A percentile compares a stretch with the other conserved stretches of the same genome.
These are phyloP conservation scores for Tenualosa thibaudeaui DNA, from an alignment of 2,797 vertebrate species.

Conservation along the genomic window DNA sequence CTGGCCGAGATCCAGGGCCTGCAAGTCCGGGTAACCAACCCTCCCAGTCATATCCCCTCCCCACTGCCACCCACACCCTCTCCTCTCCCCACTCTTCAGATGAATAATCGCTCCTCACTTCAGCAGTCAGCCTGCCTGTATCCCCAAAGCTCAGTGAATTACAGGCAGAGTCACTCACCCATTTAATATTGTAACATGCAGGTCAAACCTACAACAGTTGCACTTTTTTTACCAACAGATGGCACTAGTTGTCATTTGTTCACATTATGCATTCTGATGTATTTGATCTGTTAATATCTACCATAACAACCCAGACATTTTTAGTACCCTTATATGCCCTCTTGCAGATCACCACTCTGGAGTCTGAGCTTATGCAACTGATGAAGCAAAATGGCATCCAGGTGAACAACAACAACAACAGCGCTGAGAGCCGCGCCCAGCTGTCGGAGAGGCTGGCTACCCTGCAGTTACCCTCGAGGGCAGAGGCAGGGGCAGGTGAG, in stretches of 20 bases:
- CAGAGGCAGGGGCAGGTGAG: conserved; percentile 30
- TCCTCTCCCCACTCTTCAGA: not conserved
- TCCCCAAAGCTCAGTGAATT: conserved; percentile 6
- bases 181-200: not conserved
- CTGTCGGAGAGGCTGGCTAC: conserved; percentile 41
- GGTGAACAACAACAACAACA: conserved; percentile 97
- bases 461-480: conserved; percentile 55
- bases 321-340: not conserved
- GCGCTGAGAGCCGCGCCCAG: conserved; percentile 73
- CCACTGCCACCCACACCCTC: not conserved
- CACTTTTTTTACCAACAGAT: not conserved
- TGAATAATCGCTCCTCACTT: not conserved
- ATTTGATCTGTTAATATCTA: not conserved
- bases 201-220: not conserved
- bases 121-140: not conserved
- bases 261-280: not conserved
- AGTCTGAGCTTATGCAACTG: conserved; percentile 91
- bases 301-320: not conserved
- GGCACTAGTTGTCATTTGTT: not conserved
- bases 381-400: conserved; percentile 96
- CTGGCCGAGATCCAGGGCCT: conserved; percentile 91
- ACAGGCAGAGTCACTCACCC: not conserved
- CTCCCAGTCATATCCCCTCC: not conserved
- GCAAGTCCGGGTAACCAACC: conserved; percentile 85
- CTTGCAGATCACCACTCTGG: conserved; percentile 86